phyloP scores from a whole-genome alignment of 1,140 invertebrate genomes.

The Vanessa atalanta region DNA sequence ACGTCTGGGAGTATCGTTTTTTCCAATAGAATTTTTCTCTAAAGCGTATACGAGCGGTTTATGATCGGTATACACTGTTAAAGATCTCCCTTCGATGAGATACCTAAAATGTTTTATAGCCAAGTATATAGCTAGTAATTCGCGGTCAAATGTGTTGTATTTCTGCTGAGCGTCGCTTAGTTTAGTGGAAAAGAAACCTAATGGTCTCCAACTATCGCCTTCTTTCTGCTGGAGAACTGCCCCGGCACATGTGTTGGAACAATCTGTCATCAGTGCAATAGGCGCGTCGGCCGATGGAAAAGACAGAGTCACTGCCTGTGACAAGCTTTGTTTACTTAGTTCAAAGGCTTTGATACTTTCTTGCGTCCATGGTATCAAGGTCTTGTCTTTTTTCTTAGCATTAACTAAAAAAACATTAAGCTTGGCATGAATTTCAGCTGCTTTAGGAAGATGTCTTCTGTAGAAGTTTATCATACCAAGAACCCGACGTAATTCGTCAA shows the following conservation, averaged over 20 bases:
- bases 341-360: neutral
- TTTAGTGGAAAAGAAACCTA: neutral
- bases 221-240: conserved; percentile 19
- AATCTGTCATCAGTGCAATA: conserved; percentile 12
- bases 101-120: conserved; percentile 34
- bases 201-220: neutral
- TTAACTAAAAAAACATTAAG: neutral
- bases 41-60: conserved; percentile 33
- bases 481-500: neutral
- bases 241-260: conserved; percentile 10
- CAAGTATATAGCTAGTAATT: conserved; percentile 29
- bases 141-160: conserved; percentile 9
- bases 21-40: conserved; percentile 29
- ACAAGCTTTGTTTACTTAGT: too few relatives aligned
- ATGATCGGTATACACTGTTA: conserved; percentile 6
- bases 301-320: too few relatives aligned
- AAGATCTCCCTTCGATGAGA: conserved; percentile 32
- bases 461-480: neutral
- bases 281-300: too few relatives aligned
- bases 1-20: conserved; percentile 22
- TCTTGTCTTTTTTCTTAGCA: neutral
- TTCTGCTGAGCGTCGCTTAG: neutral
- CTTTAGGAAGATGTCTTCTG: neutral
- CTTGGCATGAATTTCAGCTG: neutral
- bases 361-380: neutral